A percentile compares a stretch with the other conserved stretches of the same genome.
phyloP scores from a whole-genome alignment of 2,888 invertebrate genomes.

The Atethmia centrago region DNA sequence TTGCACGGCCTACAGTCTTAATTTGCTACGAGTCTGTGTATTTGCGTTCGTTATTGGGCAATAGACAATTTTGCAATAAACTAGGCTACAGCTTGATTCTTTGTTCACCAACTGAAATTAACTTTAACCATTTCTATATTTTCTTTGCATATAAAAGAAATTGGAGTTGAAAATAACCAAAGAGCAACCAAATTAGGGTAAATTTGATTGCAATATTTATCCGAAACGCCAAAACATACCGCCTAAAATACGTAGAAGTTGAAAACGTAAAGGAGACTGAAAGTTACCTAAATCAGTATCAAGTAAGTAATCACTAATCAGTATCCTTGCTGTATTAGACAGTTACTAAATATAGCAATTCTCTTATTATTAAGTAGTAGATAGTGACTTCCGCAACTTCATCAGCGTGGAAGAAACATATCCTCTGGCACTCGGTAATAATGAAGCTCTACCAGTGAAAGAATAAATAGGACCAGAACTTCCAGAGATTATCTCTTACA shows the following conservation, averaged over 20 bases:
- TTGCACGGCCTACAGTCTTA: slow-evolving; percentile 29
- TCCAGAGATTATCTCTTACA: no score
- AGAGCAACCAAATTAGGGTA: no score
- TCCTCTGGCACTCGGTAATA: no score
- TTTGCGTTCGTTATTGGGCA: slow-evolving; percentile 18
- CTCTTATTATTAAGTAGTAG: no score
- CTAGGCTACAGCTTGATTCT: neutral
- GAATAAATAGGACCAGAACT: no score
- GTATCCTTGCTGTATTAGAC: neutral
- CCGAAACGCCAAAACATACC: neutral
- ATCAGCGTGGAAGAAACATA: no score
- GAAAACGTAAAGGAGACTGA: neutral
- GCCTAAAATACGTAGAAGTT: neutral
- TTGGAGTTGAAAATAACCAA: neutral
- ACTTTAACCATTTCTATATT: neutral
- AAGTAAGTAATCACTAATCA: no score
- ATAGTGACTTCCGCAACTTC: no score
- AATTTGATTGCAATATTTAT: neutral
- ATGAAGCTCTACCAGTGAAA: no score
- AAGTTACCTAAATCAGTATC: neutral
- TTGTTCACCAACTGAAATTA: neutral
- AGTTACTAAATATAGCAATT: neutral
- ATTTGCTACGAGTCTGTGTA: slow-evolving; percentile 23
- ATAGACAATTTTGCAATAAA: neutral
- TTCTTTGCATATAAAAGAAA: neutral